Base-by-base conservation (phyloP, 1,140 invertebrate species). In the Drosophila nasuta region DNA sequence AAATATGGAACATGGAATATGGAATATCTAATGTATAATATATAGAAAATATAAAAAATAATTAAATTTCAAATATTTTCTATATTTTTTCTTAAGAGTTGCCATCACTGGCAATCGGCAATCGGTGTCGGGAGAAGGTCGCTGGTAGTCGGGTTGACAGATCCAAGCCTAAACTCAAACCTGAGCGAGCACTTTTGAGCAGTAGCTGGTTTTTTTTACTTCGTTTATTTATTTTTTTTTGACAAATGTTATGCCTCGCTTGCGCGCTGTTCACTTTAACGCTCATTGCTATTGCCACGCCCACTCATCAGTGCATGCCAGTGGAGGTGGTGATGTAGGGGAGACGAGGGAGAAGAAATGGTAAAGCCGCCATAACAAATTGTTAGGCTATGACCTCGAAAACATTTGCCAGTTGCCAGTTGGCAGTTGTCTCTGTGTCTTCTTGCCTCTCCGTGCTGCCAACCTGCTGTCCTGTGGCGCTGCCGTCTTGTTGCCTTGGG, bases 381-480 rank as follows among this genome's bases (percentile, higher is more conserved):
- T 89, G 83, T 88, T 88, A 89, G 80, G 85, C 85, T 88, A 58
- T 88, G 83, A 88, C 83, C 83, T 88, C 83, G 83, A 88, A 88
- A 88, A 78, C 85, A 72, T 80, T 88, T 86, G 83, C 77, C 82
- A 82, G 78, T 82, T 88, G 83, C 68, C 82, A 83, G 78, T 81
- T 81, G 69, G 54, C 54, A 89, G 80, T 83, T 88, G 77, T 13
- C 49, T 52, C 3, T 2, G 3, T 41, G 3, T 3, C 35, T 15
- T 33, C 30, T 33, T 7, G 5, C 30, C 30, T 33, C 30, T 33
- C 30, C 30, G 30, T 5, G 30, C 30, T 33, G 35, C 8, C 35
- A 8, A 10, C 11, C 11, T 43, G 41, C 41, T n/a, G 41, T 43
- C 3, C 41, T 43, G 41, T 7, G 41, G 11, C 3, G 3, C 41